Base-by-base conservation (phyloP, 2,797 vertebrate species). In the Anguilla megastoma region DNA sequence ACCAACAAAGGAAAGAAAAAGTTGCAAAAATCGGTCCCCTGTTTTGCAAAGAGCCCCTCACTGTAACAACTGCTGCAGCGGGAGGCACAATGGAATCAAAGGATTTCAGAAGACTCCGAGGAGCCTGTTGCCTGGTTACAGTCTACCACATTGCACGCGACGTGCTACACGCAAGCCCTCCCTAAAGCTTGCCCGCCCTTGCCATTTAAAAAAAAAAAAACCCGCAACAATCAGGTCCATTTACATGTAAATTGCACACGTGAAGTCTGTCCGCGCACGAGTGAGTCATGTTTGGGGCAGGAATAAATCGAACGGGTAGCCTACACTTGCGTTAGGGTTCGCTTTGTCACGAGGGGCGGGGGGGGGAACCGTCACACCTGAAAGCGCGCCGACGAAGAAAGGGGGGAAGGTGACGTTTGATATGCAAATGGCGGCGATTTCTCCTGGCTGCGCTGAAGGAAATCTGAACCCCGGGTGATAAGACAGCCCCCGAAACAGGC, bases 41-140 rank as follows among this genome's bases (percentile, higher is more conserved):
- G n/a, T 58, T 86, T 86, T 30, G 82, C n/a, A 58, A 33, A 66
- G 27, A 88, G 60, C 79, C 83, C 76, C 85, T 60, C 79, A 27
- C 76, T 69, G 66, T 48, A 63, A 74, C 33, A 89, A 21, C 24
- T 52, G 18, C 74, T 86, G 41, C 41, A 79, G 33, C 36, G 10
- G 27, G 60, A 63, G 76, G 86, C 48, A 83, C 45, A 63, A 76
- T 82, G 85, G 89, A 88, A 86, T 88, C 87, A 52, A 54, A 69
- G 86, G 87, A 88, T 85, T 88, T 90, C 80, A 85, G 79, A 88
- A 85, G 89, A 88, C 36, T 86, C 85, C 24, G 58, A 24, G 30
- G 80, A 82, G 82, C 33, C 76, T 83, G 89, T 90, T 90, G 89
- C 87, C 83, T 90, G 85, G 87, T 82, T 88, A 88, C 86, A 83